A percentile compares a stretch with the other conserved stretches of the same genome.
Evolutionary conservation across 2,797 vertebrate genomes (phyloP).

Genomic region (Sebastes vulpes): DNA sequence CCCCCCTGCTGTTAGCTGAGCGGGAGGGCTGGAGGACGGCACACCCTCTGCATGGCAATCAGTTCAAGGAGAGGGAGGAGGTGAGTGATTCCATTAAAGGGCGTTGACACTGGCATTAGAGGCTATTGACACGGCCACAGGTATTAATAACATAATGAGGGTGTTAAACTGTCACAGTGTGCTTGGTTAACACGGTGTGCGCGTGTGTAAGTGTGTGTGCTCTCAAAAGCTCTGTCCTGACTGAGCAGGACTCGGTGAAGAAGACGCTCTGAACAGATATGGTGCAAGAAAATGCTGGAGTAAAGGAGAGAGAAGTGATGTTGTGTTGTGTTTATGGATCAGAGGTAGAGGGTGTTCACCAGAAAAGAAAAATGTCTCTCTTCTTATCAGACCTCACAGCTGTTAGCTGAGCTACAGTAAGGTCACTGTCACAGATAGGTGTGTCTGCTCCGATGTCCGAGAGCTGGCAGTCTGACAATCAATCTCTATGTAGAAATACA

Average conservation of each 20-base stretch:
- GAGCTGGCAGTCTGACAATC: constrained; percentile 14
- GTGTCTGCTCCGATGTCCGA: constrained; percentile 17
- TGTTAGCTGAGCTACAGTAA: constrained; percentile 28
- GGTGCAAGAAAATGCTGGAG: background rate
- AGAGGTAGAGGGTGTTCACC: constrained; percentile 7
- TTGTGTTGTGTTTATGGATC: constrained; percentile 20
- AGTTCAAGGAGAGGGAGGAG: constrained; percentile 53
- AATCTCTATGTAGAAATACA: constrained; percentile 13
- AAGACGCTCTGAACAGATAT: background rate
- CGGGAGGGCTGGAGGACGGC: constrained; percentile 43
- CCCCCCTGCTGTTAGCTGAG: constrained; percentile 37
- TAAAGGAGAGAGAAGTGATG: constrained; percentile 9
- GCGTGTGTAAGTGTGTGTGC: constrained; percentile 11
- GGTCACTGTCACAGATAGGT: constrained; percentile 32
- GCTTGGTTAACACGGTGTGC: constrained; percentile 39
- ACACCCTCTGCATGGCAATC: constrained; percentile 65
- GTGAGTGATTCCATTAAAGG: constrained; percentile 73
- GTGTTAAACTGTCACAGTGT: constrained; percentile 72
- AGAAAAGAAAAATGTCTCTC: constrained; percentile 15
- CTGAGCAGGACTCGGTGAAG: background rate
- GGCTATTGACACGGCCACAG: constrained; percentile 74
- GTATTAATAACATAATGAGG: constrained; percentile 79
- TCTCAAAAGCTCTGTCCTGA: background rate
- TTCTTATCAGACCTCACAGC: constrained; percentile 48
- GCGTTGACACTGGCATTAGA: constrained; percentile 73